Percentiles rank a stretch among this genome's conserved stretches.
Evolutionary conservation across 2,888 invertebrate genomes (phyloP).

Genomic region (Lithophane leautieri): DNA sequence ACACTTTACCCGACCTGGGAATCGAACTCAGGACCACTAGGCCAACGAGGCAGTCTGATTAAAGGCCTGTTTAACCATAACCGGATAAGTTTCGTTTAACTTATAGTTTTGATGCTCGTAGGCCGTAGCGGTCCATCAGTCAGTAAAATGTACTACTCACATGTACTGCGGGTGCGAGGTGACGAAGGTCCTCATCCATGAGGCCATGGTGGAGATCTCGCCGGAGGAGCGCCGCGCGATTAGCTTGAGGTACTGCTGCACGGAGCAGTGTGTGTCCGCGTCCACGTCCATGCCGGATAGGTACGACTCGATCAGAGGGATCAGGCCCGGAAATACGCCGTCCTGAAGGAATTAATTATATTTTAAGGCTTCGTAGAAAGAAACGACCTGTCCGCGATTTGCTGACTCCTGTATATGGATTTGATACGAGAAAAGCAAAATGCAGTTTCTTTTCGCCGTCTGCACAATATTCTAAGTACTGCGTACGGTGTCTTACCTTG

Average conservation of each 20-base stretch:
- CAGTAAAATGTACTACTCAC: conserved; percentile 4
- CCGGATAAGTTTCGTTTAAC: not conserved
- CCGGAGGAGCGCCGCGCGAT: conserved; percentile 97
- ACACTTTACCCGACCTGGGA: too few species aligned
- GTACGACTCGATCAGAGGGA: conserved; percentile 98
- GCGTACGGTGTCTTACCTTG: conserved; percentile 89
- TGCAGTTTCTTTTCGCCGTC: not conserved
- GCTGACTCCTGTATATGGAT: not conserved
- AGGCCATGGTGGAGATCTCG: conserved; percentile 97
- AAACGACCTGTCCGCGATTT: not conserved
- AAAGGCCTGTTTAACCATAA: not conserved
- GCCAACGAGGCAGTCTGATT: too few species aligned
- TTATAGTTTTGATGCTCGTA: not conserved
- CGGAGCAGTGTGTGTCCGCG: conserved; percentile 99
- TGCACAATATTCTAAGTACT: not conserved
- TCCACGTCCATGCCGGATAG: conserved; percentile 99
- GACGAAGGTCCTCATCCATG: conserved; percentile 98
- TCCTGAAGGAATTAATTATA: conserved; percentile 88
- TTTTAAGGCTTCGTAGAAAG: not conserved
- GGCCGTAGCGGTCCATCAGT: not conserved
- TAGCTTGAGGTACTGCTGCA: conserved; percentile 98
- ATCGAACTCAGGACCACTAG: too few species aligned
- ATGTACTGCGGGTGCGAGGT: conserved; percentile 95
- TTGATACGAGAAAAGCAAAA: not conserved
- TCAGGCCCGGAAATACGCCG: conserved; percentile 97